A percentile compares a stretch with the other conserved stretches of the same genome.
phyloP scores from a whole-genome alignment of 2,888 invertebrate genomes.

The Eustalomyia histrio region DNA sequence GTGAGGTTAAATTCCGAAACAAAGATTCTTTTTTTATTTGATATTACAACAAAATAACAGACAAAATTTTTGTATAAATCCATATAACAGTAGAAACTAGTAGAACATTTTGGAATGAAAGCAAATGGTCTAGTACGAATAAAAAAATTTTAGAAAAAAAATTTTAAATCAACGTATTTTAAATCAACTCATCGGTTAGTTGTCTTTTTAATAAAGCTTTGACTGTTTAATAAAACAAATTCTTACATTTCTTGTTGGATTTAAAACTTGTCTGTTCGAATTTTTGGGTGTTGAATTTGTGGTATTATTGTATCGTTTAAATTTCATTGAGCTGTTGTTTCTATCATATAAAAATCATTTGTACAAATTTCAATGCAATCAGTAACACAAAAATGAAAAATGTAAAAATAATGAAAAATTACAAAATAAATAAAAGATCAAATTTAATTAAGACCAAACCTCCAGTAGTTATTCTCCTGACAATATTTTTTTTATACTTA shows the following conservation, averaged over 20 bases:
- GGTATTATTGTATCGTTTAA: background rate
- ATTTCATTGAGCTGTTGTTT: background rate
- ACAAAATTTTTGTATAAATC: background rate
- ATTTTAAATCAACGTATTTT: no score
- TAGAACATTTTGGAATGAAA: background rate
- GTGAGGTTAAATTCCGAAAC: background rate
- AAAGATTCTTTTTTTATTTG: background rate
- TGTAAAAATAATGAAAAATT: background rate
- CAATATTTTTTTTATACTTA: no score
- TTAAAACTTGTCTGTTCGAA: background rate
- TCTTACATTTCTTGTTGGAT: background rate
- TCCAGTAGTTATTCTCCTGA: no score
- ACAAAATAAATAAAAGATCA: background rate
- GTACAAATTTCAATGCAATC: conserved; percentile 1
- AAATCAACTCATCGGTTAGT: background rate
- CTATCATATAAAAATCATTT: background rate
- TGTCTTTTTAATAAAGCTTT: background rate
- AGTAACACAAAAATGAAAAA: background rate
- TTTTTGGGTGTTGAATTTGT: conserved; percentile 1
- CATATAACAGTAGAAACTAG: background rate
- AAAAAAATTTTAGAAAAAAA: background rate
- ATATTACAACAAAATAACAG: background rate
- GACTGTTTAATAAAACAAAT: background rate
- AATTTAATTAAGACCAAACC: background rate
- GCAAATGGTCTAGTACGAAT: background rate